Conservation (phyloP, 2,113 vertebrate species). For the Puma concolor region DNA sequence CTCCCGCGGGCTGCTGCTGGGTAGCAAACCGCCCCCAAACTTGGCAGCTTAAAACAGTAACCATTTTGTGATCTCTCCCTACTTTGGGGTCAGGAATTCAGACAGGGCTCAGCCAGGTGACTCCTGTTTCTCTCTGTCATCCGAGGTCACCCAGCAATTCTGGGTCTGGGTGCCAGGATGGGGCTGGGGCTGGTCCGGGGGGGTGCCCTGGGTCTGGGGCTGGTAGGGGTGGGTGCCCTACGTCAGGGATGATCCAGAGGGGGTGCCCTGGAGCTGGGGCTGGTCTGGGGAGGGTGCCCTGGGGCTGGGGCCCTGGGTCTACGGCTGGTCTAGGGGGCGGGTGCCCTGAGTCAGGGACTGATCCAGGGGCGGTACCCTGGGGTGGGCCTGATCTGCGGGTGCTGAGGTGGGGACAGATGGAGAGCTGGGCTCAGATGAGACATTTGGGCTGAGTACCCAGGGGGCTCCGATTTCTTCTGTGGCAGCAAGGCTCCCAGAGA, state of each 20-base stretch:
- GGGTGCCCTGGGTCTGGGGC: background rate
- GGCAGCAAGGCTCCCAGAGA: background rate
- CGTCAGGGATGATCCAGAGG: background rate
- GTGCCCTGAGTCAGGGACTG: background rate
- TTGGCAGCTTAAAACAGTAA: background rate
- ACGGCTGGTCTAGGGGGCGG: background rate
- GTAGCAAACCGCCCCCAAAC: background rate
- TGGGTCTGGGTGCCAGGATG: background rate
- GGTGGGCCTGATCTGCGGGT: background rate
- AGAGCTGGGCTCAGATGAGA: background rate
- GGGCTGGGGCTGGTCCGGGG: background rate
- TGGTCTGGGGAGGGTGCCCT: background rate
- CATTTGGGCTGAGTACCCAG: background rate
- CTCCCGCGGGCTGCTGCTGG: fast-evolving
- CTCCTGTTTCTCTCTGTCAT: background rate
- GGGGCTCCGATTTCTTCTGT: background rate
- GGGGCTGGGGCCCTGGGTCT: background rate
- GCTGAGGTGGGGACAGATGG: background rate
- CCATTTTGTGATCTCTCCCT: fast-evolving
- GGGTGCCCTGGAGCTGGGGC: background rate
- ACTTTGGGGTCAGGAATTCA: background rate
- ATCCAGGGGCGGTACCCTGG: background rate
- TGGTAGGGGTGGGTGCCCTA: background rate
- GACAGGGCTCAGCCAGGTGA: background rate
- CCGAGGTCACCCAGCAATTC: background rate